These are phyloP conservation scores for Meloidogyne exigua DNA, from an alignment of 1,140 invertebrate species.

Conservation along the genomic window DNA sequence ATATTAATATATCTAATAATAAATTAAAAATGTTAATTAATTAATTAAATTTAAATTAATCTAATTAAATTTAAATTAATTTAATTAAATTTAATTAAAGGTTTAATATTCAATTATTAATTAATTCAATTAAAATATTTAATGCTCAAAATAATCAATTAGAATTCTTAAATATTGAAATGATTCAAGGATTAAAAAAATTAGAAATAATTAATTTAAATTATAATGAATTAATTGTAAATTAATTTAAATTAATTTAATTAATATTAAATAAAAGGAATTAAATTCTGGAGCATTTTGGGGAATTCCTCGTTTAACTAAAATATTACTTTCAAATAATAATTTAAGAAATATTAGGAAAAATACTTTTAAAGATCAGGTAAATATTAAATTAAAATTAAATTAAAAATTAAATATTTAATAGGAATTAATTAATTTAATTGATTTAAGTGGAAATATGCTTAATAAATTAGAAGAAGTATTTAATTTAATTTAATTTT, in stretches of 20 bases:
- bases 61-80: no score
- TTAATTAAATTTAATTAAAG: constrained; percentile 25
- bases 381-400: constrained; percentile 1
- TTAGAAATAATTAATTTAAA: constrained; percentile 34
- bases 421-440: constrained; percentile 7
- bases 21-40: constrained; percentile 34
- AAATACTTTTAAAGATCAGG: constrained; percentile 44
- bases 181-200: constrained; percentile 35
- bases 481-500: neutral
- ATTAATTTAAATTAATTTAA: neutral
- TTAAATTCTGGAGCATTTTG: constrained; percentile 39
- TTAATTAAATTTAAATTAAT: no score
- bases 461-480: constrained; percentile 35
- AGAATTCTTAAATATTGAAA: constrained; percentile 40
- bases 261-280: constrained; percentile 11
- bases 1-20: constrained; percentile 43
- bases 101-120: constrained; percentile 31
- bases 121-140: constrained; percentile 36
- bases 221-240: constrained; percentile 41
- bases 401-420: constrained; percentile 33
- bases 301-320: constrained; percentile 19
- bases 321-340: constrained; percentile 41
- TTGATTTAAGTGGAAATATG: constrained; percentile 38
- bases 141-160: constrained; percentile 37
- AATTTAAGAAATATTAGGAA: constrained; percentile 43